A percentile compares a stretch with the other conserved stretches of the same genome.
Evolutionary conservation across 2,797 vertebrate species (phyloP).

Genomic region (Gorsachius magnificus): DNA sequence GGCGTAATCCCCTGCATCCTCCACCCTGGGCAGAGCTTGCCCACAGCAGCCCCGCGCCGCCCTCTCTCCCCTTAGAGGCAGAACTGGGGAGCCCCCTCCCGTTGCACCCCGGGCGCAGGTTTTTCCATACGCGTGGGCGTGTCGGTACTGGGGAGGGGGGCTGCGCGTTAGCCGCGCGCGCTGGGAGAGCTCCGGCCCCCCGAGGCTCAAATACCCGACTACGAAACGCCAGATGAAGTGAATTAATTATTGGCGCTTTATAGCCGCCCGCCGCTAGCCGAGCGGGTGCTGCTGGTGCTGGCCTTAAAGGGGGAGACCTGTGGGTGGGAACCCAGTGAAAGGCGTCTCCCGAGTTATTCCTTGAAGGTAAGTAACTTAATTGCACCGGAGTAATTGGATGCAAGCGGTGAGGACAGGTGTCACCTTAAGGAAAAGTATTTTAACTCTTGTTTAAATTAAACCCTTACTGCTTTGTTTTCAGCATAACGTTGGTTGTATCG

Average conservation of each 20-base stretch:
- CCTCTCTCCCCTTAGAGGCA: not conserved
- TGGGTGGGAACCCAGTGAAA: not conserved
- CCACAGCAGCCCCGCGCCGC: no score
- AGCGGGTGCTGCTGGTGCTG: not conserved
- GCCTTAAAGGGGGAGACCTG: not conserved
- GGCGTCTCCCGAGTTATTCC: not conserved
- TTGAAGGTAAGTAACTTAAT: not conserved
- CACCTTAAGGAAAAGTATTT: not conserved
- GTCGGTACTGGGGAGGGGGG: rapidly evolving
- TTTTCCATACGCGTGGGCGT: rapidly evolving
- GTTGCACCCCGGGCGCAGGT: rapidly evolving
- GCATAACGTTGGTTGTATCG: not conserved
- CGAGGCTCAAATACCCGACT: not conserved
- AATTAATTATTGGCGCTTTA: rapidly evolving
- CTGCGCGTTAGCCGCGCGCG: rapidly evolving
- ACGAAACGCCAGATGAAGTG: rapidly evolving
- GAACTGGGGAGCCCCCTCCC: not conserved
- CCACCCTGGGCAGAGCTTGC: not conserved
- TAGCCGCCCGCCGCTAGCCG: rapidly evolving
- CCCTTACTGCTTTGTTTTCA: not conserved
- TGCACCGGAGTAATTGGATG: not conserved
- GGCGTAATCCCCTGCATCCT: rapidly evolving
- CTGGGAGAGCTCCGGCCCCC: not conserved
- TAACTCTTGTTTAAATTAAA: not conserved
- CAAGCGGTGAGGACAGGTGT: not conserved